phyloP scores from a whole-genome alignment of 2,888 invertebrate genomes.

The Sinotaia quadrata region DNA sequence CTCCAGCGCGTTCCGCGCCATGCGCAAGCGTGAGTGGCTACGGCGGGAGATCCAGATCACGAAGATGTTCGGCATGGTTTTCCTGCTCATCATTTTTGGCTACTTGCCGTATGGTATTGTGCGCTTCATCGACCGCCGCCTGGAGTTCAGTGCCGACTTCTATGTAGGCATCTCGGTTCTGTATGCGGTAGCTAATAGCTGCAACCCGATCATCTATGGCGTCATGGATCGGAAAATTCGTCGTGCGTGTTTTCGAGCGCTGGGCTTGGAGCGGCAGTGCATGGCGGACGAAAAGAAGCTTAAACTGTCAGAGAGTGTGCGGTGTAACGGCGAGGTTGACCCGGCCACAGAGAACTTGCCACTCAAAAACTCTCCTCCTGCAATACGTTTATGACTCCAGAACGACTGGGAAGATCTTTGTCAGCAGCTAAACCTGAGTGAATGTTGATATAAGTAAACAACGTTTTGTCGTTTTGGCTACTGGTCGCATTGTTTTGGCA shows the following conservation, averaged over 20 bases:
- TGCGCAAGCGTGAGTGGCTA: conserved; percentile 61
- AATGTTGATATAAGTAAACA: too few species aligned
- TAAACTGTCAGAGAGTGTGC: conserved; percentile 34
- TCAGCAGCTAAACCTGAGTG: conserved; percentile 1
- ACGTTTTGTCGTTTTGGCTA: too few species aligned
- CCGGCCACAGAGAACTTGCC: conserved; percentile 42
- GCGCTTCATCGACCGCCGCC: conserved; percentile 64
- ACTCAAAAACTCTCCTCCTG: conserved; percentile 32
- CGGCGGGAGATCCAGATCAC: conserved; percentile 69
- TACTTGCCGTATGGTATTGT: conserved; percentile 69
- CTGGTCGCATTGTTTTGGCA: too few species aligned
- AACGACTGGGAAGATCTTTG: conserved; percentile 37
- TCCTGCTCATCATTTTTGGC: conserved; percentile 67
- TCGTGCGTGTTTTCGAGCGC: conserved; percentile 58
- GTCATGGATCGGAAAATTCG: conserved; percentile 69
- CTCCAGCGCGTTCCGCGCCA: conserved; percentile 59
- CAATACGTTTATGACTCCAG: conserved; percentile 19
- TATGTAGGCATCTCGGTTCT: conserved; percentile 69
- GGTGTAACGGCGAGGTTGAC: conserved; percentile 38
- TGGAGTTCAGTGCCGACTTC: conserved; percentile 62
- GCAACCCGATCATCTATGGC: conserved; percentile 69
- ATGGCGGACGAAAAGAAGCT: conserved; percentile 40
- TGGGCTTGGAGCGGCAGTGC: conserved; percentile 45
- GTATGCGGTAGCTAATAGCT: conserved; percentile 69
- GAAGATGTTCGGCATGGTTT: conserved; percentile 72